These are phyloP conservation scores for Microctenopoma steveboyesi DNA, from an alignment of 2,797 vertebrate genomes.

Conservation along the genomic window DNA sequence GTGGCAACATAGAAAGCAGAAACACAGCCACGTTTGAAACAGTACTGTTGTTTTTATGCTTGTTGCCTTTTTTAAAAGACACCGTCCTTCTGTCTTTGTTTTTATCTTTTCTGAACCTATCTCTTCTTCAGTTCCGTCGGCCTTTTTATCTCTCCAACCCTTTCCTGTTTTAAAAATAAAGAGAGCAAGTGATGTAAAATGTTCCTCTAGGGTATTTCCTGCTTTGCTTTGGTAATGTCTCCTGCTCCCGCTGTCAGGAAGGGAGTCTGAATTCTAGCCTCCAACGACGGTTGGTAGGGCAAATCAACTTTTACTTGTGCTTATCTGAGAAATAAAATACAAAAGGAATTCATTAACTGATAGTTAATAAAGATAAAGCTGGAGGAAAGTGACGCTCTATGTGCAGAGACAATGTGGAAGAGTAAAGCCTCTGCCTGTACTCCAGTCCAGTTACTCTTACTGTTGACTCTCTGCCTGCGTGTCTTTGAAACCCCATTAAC, in stretches of 20 bases:
- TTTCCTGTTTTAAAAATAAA: constrained; percentile 41
- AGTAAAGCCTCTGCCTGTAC: neutral
- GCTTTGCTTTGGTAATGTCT: constrained; percentile 63
- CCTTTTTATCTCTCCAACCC: constrained; percentile 43
- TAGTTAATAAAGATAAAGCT: neutral
- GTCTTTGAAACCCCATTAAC: neutral
- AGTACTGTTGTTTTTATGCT: constrained; percentile 12
- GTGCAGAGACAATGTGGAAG: neutral
- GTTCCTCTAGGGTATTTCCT: constrained; percentile 58
- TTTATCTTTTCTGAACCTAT: constrained; percentile 30
- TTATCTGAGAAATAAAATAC: neutral
- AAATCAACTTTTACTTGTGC: neutral
- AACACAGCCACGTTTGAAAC: constrained; percentile 35
- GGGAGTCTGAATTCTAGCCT: constrained; percentile 41
- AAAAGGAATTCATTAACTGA: neutral
- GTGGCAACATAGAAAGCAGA: constrained; percentile 35
- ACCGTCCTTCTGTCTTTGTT: constrained; percentile 32
- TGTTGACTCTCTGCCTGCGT: neutral
- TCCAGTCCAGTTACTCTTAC: neutral
- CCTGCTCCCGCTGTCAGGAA: constrained; percentile 51
- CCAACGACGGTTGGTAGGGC: constrained; percentile 16
- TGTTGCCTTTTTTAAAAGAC: constrained; percentile 33
- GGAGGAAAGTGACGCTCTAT: neutral
- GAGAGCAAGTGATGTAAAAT: constrained; percentile 47
- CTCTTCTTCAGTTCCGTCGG: constrained; percentile 27